Base-by-base conservation (phyloP, 2,797 vertebrate genomes). In the Cercopithecus petaurista region DNA sequence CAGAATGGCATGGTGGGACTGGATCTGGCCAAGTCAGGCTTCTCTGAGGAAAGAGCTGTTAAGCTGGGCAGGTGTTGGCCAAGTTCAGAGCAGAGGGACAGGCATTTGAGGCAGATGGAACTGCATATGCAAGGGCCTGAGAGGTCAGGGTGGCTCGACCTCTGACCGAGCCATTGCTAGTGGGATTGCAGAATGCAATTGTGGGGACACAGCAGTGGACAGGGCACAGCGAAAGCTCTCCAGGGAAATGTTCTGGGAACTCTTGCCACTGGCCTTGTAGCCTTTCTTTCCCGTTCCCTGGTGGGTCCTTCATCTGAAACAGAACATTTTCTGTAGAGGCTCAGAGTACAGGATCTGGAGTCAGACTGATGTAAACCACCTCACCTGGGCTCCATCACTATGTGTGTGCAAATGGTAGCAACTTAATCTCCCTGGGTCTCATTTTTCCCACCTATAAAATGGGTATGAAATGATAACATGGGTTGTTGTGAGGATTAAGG, bases 111-210 rank as follows among this genome's bases (percentile, higher is more conserved):
- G 55, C 17, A 55, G 75, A 92, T n/a, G 30, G 36, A 55, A 24
- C 0, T 12, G 13, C 28, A 10, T 4, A 3, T 5, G 41, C 33
- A 7, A 61, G 86, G 73, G 10, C 21, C n/a, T 0, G 1, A 46
- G 81, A 77, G 77, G 8, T 61, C 48, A 50, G n/a, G 0, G 12
- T 28, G 73, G n/a, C 80, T 93, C n/a, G 0, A 3, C 33, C 15
- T 67, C 61, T n/a, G 33, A n/a, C 33, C 33, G 14, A 67, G 15
- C 1, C 33, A 4, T n/a, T 67, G 61, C 7, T n/a, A 19, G 33
- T 67, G 61, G 33, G 33, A 19, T 19, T 67, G 15, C 33, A 67
- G 33, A 67, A 67, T 67, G 61, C 61, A 67, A n/a, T 9, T 67
- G 61, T 36, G 6, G 11, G 77, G 15, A 76, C 73, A 75, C 50